Evolutionary conservation across 2,113 vertebrate species (phyloP).

Genomic region (Trogon melanurus): DNA sequence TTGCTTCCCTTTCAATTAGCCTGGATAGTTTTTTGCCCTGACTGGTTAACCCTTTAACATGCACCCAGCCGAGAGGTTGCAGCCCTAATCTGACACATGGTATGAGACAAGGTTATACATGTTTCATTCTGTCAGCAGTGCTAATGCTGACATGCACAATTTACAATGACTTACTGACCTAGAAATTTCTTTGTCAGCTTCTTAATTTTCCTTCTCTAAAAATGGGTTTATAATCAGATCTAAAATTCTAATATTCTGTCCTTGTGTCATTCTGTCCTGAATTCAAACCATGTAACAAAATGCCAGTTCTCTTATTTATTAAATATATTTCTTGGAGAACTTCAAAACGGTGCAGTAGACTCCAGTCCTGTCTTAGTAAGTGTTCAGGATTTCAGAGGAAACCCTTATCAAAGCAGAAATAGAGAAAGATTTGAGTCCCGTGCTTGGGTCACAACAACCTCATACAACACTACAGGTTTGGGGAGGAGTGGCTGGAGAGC

Average conservation of each 20-base stretch:
- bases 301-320: not conserved
- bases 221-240: not conserved
- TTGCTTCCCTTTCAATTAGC: slow-evolving; percentile 7
- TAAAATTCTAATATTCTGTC: not conserved
- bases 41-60: not conserved
- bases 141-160: not conserved
- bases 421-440: not conserved
- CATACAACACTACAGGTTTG: too few relatives aligned
- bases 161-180: not conserved
- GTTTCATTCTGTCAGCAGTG: not conserved
- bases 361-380: not conserved
- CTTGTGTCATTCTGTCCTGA: not conserved
- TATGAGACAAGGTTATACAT: not conserved
- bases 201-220: not conserved
- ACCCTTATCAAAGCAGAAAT: not conserved
- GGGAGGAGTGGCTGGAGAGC: too few relatives aligned
- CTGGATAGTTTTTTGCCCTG: not conserved
- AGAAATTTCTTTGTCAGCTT: not conserved
- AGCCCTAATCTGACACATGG: not conserved
- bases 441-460: too few relatives aligned
- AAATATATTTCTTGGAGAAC: not conserved
- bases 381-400: not conserved
- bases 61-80: not conserved
- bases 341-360: not conserved
- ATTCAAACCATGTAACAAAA: not conserved